phyloP scores from a whole-genome alignment of 2,888 invertebrate species.

The Dascillus cervinus region DNA sequence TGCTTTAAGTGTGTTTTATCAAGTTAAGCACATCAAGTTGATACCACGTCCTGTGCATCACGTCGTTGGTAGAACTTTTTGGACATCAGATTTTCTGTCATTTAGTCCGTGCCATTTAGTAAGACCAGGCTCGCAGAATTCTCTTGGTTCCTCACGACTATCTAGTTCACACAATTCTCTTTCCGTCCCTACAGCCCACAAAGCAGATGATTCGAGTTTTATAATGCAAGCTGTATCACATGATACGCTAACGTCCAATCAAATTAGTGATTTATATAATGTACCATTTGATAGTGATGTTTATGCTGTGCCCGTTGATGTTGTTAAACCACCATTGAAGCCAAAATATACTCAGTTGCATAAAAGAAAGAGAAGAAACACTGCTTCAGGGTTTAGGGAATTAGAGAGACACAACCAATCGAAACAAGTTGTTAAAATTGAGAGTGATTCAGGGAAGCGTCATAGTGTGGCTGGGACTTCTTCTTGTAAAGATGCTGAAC shows the following conservation, averaged over 20 bases:
- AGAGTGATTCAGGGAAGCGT: conserved; percentile 46
- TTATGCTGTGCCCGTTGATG: conserved; percentile 79
- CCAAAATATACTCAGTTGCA: conserved; percentile 44
- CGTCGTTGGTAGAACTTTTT: conserved; percentile 37
- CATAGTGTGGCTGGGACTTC: conserved; percentile 62
- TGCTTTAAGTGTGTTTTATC: conserved; percentile 22
- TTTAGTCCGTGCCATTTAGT: too few relatives aligned
- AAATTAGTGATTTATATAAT: conserved; percentile 79
- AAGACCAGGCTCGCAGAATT: conserved; percentile 72
- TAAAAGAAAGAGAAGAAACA: conserved; percentile 27
- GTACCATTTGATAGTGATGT: conserved; percentile 85
- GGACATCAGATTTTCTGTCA: conserved; percentile 52
- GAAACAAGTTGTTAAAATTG: conserved; percentile 25
- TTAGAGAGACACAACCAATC: conserved; percentile 22
- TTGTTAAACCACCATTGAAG: conserved; percentile 54
- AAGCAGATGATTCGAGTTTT: conserved; percentile 76
- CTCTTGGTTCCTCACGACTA: conserved; percentile 66
- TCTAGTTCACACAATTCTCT: conserved; percentile 82
- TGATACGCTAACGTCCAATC: conserved; percentile 67
- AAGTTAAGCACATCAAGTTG: conserved; percentile 8
- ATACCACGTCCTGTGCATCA: conserved; percentile 9
- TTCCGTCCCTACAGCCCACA: conserved; percentile 60
- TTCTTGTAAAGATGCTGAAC: conserved; percentile 55
- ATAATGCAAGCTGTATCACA: conserved; percentile 86
- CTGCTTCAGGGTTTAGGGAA: conserved; percentile 44